phyloP scores from a whole-genome alignment of 2,797 vertebrate species.

The Pseudochromis fuscus region DNA sequence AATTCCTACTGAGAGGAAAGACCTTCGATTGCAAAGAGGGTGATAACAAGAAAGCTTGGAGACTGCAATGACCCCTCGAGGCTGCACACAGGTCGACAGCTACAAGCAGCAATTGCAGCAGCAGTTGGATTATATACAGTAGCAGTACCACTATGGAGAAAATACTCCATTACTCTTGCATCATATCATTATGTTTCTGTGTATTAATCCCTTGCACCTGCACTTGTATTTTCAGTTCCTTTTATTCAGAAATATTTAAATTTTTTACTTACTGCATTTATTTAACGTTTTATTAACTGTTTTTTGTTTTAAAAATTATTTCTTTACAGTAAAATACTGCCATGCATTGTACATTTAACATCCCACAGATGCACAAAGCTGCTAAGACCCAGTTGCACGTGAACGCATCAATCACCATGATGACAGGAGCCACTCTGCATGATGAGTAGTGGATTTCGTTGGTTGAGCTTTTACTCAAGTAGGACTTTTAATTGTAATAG shows the following conservation, averaged over 20 bases:
- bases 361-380: too few relatives aligned
- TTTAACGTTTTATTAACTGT: too few relatives aligned
- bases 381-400: background rate
- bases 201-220: background rate
- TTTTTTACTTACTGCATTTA: background rate
- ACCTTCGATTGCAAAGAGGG: constrained; percentile 2
- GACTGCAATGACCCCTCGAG: background rate
- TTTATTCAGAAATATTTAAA: background rate
- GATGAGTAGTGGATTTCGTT: background rate
- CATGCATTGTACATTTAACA: background rate
- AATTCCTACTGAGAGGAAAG: constrained; percentile 3
- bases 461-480: too few relatives aligned
- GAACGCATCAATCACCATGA: background rate
- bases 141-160: background rate
- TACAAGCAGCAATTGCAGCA: background rate
- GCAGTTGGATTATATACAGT: background rate
- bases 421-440: background rate
- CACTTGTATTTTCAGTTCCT: background rate
- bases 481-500: background rate
- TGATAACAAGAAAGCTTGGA: constrained; percentile 9
- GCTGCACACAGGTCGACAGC: too few relatives aligned
- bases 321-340: background rate
- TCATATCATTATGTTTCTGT: background rate
- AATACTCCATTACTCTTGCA: background rate
- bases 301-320: too few relatives aligned